phyloP scores from a whole-genome alignment of 2,113 vertebrate genomes.

The Hystrix brachyura region DNA sequence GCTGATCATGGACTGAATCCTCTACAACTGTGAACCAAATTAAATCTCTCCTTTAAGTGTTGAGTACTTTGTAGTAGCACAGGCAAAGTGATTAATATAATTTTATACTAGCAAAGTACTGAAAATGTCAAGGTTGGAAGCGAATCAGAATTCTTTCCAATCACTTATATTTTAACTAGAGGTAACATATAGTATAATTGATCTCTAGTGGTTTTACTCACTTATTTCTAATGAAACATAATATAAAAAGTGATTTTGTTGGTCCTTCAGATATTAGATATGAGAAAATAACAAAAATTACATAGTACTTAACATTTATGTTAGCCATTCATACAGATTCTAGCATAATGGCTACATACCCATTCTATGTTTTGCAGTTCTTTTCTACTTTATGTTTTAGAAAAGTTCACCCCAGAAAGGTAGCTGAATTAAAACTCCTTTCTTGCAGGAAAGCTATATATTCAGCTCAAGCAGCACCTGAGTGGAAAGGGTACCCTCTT shows the following conservation, averaged over 20 bases:
- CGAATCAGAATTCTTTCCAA: background rate
- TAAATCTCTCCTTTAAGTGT: background rate
- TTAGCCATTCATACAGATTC: conserved; percentile 30
- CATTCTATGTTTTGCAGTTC: conserved; percentile 29
- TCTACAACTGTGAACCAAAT: background rate
- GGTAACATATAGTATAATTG: background rate
- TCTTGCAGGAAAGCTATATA: conserved; percentile 8
- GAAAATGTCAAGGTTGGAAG: conserved; percentile 15
- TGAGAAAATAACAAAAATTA: background rate
- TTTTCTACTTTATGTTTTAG: conserved; percentile 49
- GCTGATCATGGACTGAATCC: background rate
- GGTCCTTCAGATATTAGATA: background rate
- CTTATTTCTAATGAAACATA: background rate
- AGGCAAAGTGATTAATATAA: background rate
- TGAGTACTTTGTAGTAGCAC: background rate
- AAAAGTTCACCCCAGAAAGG: conserved; percentile 61
- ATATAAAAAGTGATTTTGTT: conserved; percentile 23
- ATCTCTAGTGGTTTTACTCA: background rate
- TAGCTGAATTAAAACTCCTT: conserved; percentile 56
- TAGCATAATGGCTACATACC: conserved; percentile 19
- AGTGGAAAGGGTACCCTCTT: conserved; percentile 42
- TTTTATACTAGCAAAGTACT: background rate
- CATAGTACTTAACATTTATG: background rate
- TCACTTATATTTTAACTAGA: background rate
- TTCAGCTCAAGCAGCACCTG: conserved; percentile 28